These are phyloP conservation scores for Clarias fuscus DNA, from an alignment of 2,797 vertebrate species.

Conservation along the genomic window DNA sequence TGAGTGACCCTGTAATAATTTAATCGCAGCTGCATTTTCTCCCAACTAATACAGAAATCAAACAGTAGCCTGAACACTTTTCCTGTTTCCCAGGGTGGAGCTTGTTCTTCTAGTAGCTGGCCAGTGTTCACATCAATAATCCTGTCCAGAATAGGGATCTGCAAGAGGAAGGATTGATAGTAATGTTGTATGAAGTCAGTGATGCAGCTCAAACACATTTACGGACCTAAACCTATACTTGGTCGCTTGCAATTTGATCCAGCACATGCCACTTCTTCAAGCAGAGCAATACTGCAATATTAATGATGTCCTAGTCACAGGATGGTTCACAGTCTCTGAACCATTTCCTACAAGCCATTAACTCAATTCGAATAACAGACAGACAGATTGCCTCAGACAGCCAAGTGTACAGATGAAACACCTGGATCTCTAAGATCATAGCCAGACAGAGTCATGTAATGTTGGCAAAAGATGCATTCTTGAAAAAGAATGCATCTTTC, in stretches of 20 bases:
- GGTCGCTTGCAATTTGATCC: conserved; percentile 17
- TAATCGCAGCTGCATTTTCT: conserved; percentile 63
- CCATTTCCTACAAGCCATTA: not conserved
- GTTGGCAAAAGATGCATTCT: not conserved
- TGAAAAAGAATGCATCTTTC: too few species aligned
- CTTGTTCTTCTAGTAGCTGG: conserved; percentile 61
- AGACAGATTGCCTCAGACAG: not conserved
- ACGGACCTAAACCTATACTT: not conserved
- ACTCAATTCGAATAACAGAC: not conserved
- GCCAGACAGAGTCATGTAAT: not conserved
- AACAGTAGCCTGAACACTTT: conserved; percentile 65
- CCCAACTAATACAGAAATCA: conserved; percentile 67
- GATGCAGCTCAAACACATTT: not conserved
- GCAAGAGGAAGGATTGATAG: conserved; percentile 60
- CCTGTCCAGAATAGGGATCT: conserved; percentile 62
- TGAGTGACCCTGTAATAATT: conserved; percentile 66
- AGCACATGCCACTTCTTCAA: not conserved
- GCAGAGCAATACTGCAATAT: not conserved
- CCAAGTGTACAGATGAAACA: not conserved
- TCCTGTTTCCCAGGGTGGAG: conserved; percentile 65
- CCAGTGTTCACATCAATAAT: conserved; percentile 70
- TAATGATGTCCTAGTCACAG: not conserved
- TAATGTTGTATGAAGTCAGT: conserved; percentile 6
- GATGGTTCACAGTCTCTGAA: not conserved
- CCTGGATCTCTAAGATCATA: not conserved